Percentiles rank a stretch among this genome's conserved stretches.
These are phyloP conservation scores for Procambarus clarkii DNA, from an alignment of 1,140 invertebrate genomes.

Conservation along the genomic window DNA sequence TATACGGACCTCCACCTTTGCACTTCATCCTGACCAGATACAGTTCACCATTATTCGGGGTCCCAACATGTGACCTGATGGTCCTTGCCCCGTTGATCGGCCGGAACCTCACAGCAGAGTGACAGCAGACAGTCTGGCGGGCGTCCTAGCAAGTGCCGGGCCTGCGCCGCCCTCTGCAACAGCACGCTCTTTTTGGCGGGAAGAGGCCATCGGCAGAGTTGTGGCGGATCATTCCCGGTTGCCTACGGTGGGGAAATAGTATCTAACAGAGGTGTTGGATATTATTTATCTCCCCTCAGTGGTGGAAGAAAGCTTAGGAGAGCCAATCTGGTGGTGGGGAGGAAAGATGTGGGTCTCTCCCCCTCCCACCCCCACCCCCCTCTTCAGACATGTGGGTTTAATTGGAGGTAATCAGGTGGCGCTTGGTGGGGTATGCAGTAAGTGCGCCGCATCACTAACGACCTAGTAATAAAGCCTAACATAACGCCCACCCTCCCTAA, in stretches of 20 bases:
- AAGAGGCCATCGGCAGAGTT: too few species aligned
- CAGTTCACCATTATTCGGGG: background rate
- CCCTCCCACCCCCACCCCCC: background rate
- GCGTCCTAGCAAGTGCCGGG: too few species aligned
- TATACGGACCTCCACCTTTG: too few species aligned
- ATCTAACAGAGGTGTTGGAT: too few species aligned
- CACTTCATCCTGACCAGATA: too few species aligned
- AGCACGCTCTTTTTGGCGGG: background rate
- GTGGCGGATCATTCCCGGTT: too few species aligned
- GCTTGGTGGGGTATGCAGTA: conserved; percentile 23
- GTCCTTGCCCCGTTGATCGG: too few species aligned
- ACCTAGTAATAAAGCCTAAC: conserved; percentile 27
- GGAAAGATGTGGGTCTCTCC: background rate
- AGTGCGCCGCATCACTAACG: conserved; percentile 16
- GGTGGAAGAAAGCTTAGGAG: background rate
- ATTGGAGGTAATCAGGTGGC: conserved; percentile 15
- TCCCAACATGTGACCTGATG: too few species aligned
- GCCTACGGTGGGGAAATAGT: too few species aligned
- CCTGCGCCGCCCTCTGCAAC: background rate
- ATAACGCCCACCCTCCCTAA: conserved; percentile 26
- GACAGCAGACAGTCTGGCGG: too few species aligned
- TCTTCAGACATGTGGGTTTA: background rate
- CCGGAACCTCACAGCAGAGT: too few species aligned
- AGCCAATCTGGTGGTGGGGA: background rate
- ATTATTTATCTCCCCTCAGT: too few species aligned